phyloP scores from a whole-genome alignment of 2,888 invertebrate genomes.

The Argyresthia albistria region DNA sequence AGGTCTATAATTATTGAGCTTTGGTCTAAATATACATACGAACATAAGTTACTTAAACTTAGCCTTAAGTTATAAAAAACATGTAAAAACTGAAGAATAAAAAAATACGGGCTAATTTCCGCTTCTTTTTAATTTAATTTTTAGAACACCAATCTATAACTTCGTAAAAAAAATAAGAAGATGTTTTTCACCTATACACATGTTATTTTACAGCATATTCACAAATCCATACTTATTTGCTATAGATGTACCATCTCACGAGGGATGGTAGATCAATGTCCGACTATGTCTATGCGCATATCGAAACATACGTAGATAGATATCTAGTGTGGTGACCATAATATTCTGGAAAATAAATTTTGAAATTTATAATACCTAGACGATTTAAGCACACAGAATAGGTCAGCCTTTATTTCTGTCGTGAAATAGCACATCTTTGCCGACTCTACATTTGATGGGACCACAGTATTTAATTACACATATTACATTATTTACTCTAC shows the following conservation, averaged over 20 bases:
- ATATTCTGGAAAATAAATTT: no score
- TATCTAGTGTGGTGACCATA: no score
- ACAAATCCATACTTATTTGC: slow-evolving; percentile 3
- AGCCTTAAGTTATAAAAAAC: slow-evolving; percentile 1
- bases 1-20: slow-evolving; percentile 33
- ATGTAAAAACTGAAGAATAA: not conserved
- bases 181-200: not conserved
- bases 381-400: no score
- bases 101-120: not conserved
- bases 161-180: not conserved
- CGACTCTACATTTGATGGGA: no score
- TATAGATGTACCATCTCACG: not conserved
- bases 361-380: no score
- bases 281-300: no score
- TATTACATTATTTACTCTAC: no score
- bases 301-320: no score
- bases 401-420: no score
- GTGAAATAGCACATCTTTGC: no score
- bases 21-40: slow-evolving; percentile 42
- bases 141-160: not conserved
- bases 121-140: not conserved
- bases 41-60: slow-evolving; percentile 16
- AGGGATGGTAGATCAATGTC: no score
- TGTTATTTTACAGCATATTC: slow-evolving; percentile 9
- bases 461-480: no score